Conservation (phyloP, 2,113 vertebrate species). For the Xiphophorus hellerii region DNA sequence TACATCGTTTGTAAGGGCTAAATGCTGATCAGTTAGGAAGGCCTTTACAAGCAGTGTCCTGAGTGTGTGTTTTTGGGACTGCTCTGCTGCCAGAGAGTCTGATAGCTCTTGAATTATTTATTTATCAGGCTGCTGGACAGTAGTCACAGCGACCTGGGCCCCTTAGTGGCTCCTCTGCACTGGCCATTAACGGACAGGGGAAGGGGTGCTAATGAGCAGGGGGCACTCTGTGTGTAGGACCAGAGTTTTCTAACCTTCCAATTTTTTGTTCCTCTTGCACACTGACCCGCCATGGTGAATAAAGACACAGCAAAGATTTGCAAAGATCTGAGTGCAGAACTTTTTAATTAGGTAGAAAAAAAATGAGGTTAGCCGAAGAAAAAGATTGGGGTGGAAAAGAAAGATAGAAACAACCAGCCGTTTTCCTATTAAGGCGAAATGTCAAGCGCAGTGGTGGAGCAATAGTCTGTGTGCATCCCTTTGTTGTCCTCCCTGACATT, state of each 20-base stretch:
- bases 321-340: conserved; percentile 78
- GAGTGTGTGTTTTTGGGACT: conserved; percentile 71
- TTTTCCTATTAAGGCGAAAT: conserved; percentile 86
- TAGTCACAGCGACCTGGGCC: conserved; percentile 70
- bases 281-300: conserved; percentile 39
- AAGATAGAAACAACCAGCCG: conserved; percentile 78
- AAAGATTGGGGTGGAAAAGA: conserved; percentile 62
- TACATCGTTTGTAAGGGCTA: conserved; percentile 70
- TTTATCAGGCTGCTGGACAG: conserved; percentile 70
- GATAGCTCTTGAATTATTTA: conserved; percentile 81
- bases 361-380: conserved; percentile 62
- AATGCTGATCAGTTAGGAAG: conserved; percentile 68
- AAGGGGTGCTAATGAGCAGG: conserved; percentile 63
- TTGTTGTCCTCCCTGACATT: conserved; percentile 93
- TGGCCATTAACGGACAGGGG: conserved; percentile 64
- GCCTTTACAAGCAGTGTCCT: conserved; percentile 63
- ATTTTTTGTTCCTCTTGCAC: conserved; percentile 39
- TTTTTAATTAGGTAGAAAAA: conserved; percentile 81
- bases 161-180: conserved; percentile 63
- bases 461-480: conserved; percentile 82
- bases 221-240: conserved; percentile 33
- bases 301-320: conserved; percentile 62
- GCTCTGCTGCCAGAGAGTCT: conserved; percentile 74
- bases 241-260: conserved; percentile 53
- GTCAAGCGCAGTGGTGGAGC: conserved; percentile 82